phyloP scores from a whole-genome alignment of 2,113 vertebrate species.

The Elanus axillaris region DNA sequence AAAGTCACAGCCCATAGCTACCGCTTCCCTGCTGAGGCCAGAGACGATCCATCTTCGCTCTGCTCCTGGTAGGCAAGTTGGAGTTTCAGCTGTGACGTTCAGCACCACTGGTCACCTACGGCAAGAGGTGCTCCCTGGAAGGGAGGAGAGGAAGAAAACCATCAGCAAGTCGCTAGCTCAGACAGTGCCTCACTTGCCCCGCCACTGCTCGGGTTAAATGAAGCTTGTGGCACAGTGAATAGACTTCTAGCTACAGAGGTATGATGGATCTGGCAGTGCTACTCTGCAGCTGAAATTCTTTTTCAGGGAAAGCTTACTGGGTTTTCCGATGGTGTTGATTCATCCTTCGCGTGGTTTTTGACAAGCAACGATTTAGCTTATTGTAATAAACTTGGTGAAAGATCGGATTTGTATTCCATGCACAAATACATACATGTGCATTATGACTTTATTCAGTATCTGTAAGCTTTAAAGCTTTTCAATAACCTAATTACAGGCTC shows the following conservation, averaged over 20 bases:
- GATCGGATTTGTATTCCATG: neutral
- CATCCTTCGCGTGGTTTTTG: fast-evolving
- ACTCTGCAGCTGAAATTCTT: neutral
- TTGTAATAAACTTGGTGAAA: neutral
- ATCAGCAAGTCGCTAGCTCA: neutral
- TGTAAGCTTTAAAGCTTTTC: neutral
- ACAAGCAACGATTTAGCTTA: neutral
- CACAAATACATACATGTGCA: neutral
- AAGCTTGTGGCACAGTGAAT: neutral
- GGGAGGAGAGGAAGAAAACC: neutral
- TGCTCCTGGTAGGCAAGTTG: neutral
- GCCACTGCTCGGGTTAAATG: neutral
- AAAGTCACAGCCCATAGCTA: neutral
- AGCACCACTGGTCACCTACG: neutral
- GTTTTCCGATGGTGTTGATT: neutral
- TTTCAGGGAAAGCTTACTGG: neutral
- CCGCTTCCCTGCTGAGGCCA: neutral
- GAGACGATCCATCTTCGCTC: neutral
- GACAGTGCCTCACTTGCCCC: neutral
- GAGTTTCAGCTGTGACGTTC: neutral
- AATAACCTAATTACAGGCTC: neutral
- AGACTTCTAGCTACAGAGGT: neutral
- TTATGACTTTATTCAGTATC: neutral
- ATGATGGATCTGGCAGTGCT: neutral
- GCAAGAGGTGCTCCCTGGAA: neutral